phyloP scores from a whole-genome alignment of 1,140 invertebrate genomes.

The Pristionchus pacificus region DNA sequence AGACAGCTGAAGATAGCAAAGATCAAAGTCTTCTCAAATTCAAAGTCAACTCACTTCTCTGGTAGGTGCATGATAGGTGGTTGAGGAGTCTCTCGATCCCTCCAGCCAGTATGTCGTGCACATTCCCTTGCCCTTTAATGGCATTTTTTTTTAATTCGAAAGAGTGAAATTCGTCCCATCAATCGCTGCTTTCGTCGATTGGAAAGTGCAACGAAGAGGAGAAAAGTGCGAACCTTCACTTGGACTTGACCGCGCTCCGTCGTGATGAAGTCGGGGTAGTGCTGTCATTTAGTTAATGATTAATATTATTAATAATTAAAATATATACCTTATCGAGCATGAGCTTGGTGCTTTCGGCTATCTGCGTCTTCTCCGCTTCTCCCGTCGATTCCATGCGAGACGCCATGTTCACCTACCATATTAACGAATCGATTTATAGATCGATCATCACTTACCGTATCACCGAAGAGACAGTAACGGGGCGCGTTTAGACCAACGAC shows the following conservation, averaged over 20 bases:
- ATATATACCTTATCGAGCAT: constrained; percentile 4
- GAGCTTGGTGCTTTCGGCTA: no score
- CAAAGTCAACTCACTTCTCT: not conserved
- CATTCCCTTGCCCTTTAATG: constrained; percentile 32
- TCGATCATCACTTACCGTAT: constrained; percentile 16
- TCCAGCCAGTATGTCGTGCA: constrained; percentile 37
- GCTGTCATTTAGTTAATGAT: constrained; percentile 15
- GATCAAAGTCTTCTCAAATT: not conserved
- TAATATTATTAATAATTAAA: constrained; percentile 5
- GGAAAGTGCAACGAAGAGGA: no score
- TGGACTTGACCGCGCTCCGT: constrained; percentile 34
- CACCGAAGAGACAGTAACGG: constrained; percentile 31
- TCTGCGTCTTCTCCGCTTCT: constrained; percentile 52
- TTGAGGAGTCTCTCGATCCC: constrained; percentile 11
- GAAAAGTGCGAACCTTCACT: constrained; percentile 29
- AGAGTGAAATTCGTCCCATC: constrained; percentile 1
- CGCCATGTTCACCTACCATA: constrained; percentile 70
- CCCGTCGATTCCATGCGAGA: constrained; percentile 76
- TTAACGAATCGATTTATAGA: not conserved
- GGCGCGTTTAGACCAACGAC: constrained; percentile 37
- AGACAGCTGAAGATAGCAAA: not conserved
- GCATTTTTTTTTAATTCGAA: not conserved
- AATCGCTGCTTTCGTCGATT: not conserved
- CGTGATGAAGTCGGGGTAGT: constrained; percentile 28
- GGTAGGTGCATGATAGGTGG: not conserved